Evolutionary conservation across 2,113 vertebrate genomes (phyloP).

Genomic region (Alosa alosa): DNA sequence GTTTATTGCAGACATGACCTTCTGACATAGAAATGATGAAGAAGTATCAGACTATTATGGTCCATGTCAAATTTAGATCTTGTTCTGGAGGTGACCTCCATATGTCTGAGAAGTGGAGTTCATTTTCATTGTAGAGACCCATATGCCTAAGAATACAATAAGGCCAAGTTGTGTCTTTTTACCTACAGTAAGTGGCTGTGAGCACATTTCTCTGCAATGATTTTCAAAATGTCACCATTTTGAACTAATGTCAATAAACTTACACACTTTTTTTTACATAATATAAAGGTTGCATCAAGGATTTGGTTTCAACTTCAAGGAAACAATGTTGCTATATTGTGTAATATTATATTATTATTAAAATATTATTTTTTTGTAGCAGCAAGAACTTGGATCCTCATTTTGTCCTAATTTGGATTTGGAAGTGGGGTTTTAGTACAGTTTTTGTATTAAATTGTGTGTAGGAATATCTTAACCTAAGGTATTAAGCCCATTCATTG

Average conservation of each 20-base stretch:
- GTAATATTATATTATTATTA: too few relatives aligned
- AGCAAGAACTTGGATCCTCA: too few relatives aligned
- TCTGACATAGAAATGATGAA: background rate
- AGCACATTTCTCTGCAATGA: background rate
- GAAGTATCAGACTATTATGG: background rate
- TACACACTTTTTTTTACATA: too few relatives aligned
- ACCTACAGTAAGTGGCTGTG: background rate
- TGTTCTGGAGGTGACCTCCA: background rate
- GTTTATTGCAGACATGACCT: slow-evolving; percentile 14
- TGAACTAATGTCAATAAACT: too few relatives aligned
- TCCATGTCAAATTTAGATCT: background rate
- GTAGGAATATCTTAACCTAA: background rate
- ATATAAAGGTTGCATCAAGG: too few relatives aligned
- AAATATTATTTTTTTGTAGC: too few relatives aligned
- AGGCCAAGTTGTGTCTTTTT: background rate
- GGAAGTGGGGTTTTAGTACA: too few relatives aligned
- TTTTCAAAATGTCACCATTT: background rate
- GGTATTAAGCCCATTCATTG: background rate
- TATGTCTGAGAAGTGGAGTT: background rate
- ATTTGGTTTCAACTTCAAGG: too few relatives aligned
- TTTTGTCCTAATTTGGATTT: too few relatives aligned
- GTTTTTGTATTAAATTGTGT: too few relatives aligned
- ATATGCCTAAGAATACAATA: background rate
- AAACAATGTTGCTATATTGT: too few relatives aligned
- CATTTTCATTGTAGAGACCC: background rate